Evolutionary conservation across 53 echinoderm and acorn worm genomes (phyloP), one percentile per base, ranked within the genome.

Genomic region (Glandiceps talaboti): DNA sequence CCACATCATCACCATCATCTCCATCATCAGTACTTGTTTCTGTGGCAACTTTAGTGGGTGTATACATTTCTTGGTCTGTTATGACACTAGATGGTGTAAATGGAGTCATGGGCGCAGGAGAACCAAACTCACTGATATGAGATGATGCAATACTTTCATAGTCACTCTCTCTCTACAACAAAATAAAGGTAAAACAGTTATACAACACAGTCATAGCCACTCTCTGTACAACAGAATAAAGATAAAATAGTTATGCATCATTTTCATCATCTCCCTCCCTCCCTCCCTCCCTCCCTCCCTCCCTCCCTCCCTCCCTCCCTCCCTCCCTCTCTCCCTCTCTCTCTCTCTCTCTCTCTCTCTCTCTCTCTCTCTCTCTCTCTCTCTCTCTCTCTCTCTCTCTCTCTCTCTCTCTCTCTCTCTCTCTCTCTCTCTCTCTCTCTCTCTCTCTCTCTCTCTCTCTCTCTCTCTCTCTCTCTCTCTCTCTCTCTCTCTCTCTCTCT

Each of bases 201-300:
- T 45, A n/a, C 82, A 30, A 90, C 77, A 29, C 97, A 93, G 31
- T 95, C 96, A 77, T 95, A 92, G 73, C 93, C 97, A 81, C 97
- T 96, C 75, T 96, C 96, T 28, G 86, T 87, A 79, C 89, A 86
- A 79, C 28, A 85, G 75, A 32, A 74, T 31, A 33, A 33, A 29
- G 76, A n/a, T 12, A 45, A 45, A 45, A 45, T 45, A 45, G 6
- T 45, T 20, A 45, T 45, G n/a, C 82, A 30, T 88, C 77, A 29
- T 93, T 96, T 45, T 95, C 96, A 77, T 95, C 90, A 75, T 96
- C 97, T 79, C 97, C 93, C 75, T 96, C 96, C n/a, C n/a, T n/a
- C n/a, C n/a, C n/a, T n/a, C n/a, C n/a, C n/a, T n/a, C n/a, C n/a
- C n/a, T n/a, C n/a, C n/a, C n/a, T n/a, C n/a, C n/a, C n/a, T n/a